These are phyloP conservation scores for Zenarchopterus dispar DNA, from an alignment of 2,797 vertebrate species.

Conservation along the genomic window DNA sequence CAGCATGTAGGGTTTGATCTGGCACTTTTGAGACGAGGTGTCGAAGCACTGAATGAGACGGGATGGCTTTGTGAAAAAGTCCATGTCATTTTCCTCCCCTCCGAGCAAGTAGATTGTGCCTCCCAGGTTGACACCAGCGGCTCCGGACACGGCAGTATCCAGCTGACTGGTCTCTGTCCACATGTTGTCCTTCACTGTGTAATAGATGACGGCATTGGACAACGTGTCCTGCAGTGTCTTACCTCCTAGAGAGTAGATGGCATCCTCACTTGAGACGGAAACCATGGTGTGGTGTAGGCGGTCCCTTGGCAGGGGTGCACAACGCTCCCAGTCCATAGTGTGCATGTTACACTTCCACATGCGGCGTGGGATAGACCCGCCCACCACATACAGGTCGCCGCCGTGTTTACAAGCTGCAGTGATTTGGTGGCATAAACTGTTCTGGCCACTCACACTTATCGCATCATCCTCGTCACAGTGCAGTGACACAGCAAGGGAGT, in stretches of 20 bases:
- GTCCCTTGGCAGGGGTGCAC: constrained; percentile 94
- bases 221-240: constrained; percentile 97
- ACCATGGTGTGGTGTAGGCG: constrained; percentile 97
- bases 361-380: constrained; percentile 95
- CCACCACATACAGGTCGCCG: constrained; percentile 94
- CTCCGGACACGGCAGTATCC: constrained; percentile 94
- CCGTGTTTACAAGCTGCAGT: constrained; percentile 98
- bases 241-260: constrained; percentile 95
- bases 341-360: constrained; percentile 99
- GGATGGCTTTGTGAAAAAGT: constrained; percentile 98
- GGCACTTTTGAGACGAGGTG: constrained; percentile 90
- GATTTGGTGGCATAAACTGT: constrained; percentile 98
- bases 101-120: constrained; percentile 96
- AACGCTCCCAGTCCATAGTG: constrained; percentile 99
- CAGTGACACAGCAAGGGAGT: constrained; percentile 94
- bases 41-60: constrained; percentile 98
- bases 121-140: constrained; percentile 94
- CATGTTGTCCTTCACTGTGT: constrained; percentile 94
- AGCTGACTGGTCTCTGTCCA: constrained; percentile 97
- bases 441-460: constrained; percentile 96
- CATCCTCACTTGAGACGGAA: constrained; percentile 90
- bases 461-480: constrained; percentile 95
- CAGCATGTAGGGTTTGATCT: constrained; percentile 93
- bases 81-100: constrained; percentile 97
- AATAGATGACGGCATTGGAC: constrained; percentile 96